Evolutionary conservation across 1,140 invertebrate species (phyloP), one percentile per base, ranked within the genome.

Genomic region (Polypedilum vanderplanki): DNA sequence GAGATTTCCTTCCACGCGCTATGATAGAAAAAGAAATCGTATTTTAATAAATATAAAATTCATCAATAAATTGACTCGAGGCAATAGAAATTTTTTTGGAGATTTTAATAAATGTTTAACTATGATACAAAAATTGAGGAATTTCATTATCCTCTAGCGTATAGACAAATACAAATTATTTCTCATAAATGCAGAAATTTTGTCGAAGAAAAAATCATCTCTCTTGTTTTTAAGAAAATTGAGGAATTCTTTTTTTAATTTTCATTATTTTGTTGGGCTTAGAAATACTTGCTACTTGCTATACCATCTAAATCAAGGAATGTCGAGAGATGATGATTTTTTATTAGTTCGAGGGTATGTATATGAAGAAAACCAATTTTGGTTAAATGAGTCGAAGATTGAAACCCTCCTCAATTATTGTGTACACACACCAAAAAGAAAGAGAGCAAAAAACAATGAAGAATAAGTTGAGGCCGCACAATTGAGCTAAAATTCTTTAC

Each of bases 291-390:
- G 12, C 46, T 57, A 4, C 1, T 46, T 46, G 24, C 8, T 46
- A 5, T 33, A 3, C 24, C 8, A n/a, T 15, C 46, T 57, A 57
- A 57, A 57, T 57, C 46, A 57, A 57, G 46, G 46, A 57, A 57
- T 57, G 12, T 46, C 8, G 3, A 12, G n/a, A 57, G 12, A 57
- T 57, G n/a, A 57, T 57, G 12, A n/a, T 57, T 57, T 57, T 57
- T n/a, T 57, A 57, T 57, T 57, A 57, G 46, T 15, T 57, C 12
- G 46, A 15, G 24, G 24, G 24, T 33, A 33, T 33, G 24, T 33
- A 33, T 33, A 57, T 57, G 46, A 18, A 70, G 46, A 70, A 70
- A 70, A 70, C 65, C 65, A 70, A 70, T 70, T 70, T 70, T 70
- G 65, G 65, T 70, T 70, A 20, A 70, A 70, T 70, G 65, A 70